phyloP scores from a whole-genome alignment of 2,113 vertebrate species.

The Vulpes vulpes region DNA sequence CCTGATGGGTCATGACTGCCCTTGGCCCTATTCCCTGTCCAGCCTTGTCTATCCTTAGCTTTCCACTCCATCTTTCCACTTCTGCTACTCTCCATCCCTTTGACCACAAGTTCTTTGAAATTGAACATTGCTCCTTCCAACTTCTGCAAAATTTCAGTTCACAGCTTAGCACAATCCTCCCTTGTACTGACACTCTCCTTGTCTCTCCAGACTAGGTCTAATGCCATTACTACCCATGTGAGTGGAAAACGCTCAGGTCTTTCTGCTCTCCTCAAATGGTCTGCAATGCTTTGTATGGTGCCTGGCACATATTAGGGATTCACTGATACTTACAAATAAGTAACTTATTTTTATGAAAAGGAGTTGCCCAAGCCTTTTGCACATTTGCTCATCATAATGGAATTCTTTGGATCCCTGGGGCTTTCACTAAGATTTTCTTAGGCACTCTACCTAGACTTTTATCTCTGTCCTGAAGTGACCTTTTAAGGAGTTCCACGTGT shows the following conservation, averaged over 20 bases:
- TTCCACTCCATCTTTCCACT: background rate
- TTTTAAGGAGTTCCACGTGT: background rate
- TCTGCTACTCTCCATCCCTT: background rate
- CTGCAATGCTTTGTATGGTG: background rate
- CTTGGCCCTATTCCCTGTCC: background rate
- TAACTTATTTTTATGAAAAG: constrained; percentile 37
- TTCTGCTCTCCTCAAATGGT: background rate
- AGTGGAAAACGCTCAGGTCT: background rate
- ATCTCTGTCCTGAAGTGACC: constrained; percentile 62
- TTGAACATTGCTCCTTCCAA: background rate
- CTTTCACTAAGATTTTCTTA: background rate
- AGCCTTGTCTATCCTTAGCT: background rate
- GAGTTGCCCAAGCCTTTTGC: background rate
- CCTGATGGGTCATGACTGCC: background rate
- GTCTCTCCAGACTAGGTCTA: background rate
- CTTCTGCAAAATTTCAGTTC: background rate
- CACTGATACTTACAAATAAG: constrained; percentile 46
- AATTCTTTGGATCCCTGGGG: background rate
- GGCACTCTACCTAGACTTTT: background rate
- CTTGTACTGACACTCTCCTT: background rate
- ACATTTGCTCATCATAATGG: background rate
- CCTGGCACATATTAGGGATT: background rate
- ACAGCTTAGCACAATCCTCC: background rate
- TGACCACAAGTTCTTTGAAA: background rate
- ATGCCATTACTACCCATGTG: background rate